These are phyloP conservation scores for Epizoanthus illoricatus DNA, from an alignment of 92 coral and sea anemone genomes.

Conservation along the genomic window DNA sequence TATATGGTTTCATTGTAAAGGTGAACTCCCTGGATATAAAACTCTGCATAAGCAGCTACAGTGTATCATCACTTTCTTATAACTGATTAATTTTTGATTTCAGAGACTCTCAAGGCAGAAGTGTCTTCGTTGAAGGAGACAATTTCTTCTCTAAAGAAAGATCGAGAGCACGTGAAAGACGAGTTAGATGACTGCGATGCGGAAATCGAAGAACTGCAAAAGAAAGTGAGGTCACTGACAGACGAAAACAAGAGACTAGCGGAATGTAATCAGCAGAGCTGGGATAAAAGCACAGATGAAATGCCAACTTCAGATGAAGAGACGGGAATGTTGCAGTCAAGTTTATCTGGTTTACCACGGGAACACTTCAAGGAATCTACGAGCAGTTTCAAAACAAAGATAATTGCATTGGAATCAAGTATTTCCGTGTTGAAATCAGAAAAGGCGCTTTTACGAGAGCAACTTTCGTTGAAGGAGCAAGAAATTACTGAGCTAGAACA, in stretches of 20 bases:
- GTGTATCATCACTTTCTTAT: background rate
- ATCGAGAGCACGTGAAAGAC: slow-evolving; percentile 37
- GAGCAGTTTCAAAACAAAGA: slow-evolving; percentile 34
- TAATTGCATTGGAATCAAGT: slow-evolving; percentile 58
- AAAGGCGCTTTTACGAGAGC: slow-evolving; percentile 57
- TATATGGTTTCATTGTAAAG: too few species aligned
- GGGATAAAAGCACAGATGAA: background rate
- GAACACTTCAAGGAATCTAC: background rate
- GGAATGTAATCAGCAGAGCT: slow-evolving; percentile 4
- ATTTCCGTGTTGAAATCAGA: slow-evolving; percentile 66
- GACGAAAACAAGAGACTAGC: slow-evolving; percentile 49
- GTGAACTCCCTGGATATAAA: too few species aligned
- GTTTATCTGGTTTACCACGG: background rate
- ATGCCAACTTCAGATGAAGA: background rate
- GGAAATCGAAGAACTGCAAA: slow-evolving; percentile 63
- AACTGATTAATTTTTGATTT: background rate
- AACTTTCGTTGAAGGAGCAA: slow-evolving; percentile 51
- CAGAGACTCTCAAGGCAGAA: slow-evolving; percentile 52
- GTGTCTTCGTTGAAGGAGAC: slow-evolving; percentile 37
- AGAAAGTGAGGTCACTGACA: slow-evolving; percentile 53
- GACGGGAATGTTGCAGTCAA: background rate
- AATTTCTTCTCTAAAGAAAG: slow-evolving; percentile 48
- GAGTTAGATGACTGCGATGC: slow-evolving; percentile 62
- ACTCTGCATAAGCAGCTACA: too few species aligned
- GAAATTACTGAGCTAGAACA: slow-evolving; percentile 50